A percentile compares a stretch with the other conserved stretches of the same genome.
These are phyloP conservation scores for Drosophila kanekoi DNA, from an alignment of 2,888 invertebrate species.

Conservation along the genomic window DNA sequence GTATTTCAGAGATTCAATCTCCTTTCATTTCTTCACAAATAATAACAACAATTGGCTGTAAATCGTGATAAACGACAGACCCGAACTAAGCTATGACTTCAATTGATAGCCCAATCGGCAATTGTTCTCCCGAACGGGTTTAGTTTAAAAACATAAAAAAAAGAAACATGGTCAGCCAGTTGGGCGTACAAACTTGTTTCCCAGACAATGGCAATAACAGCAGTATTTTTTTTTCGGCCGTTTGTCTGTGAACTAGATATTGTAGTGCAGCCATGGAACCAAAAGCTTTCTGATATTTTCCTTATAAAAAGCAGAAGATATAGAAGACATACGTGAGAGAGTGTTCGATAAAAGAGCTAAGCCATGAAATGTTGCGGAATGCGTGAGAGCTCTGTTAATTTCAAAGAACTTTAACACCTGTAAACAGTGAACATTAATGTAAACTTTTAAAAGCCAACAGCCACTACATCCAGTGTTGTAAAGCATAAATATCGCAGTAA, in stretches of 20 bases:
- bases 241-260: slow-evolving; percentile 53
- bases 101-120: slow-evolving; percentile 62
- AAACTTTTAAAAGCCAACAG: too few species aligned
- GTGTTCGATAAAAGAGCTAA: neutral
- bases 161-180: slow-evolving; percentile 43
- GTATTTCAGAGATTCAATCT: slow-evolving; percentile 26
- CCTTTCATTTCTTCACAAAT: slow-evolving; percentile 46
- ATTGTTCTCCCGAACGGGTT: slow-evolving; percentile 62
- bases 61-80: slow-evolving; percentile 68
- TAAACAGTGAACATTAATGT: too few species aligned
- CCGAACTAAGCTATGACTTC: slow-evolving; percentile 42
- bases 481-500: too few species aligned
- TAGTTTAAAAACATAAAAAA: slow-evolving; percentile 24
- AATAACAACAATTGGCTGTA: slow-evolving; percentile 62
- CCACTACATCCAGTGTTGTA: too few species aligned
- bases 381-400: slow-evolving; percentile 1
- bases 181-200: slow-evolving; percentile 73
- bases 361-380: neutral
- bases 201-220: slow-evolving; percentile 58
- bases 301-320: slow-evolving; percentile 13
- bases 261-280: slow-evolving; percentile 14
- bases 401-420: neutral
- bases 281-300: slow-evolving; percentile 16
- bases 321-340: slow-evolving; percentile 12
- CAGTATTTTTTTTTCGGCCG: slow-evolving; percentile 29